Evolutionary conservation across 2,113 vertebrate genomes (phyloP), one percentile per base, ranked within the genome.

Genomic region (Anthoscopus minutus): DNA sequence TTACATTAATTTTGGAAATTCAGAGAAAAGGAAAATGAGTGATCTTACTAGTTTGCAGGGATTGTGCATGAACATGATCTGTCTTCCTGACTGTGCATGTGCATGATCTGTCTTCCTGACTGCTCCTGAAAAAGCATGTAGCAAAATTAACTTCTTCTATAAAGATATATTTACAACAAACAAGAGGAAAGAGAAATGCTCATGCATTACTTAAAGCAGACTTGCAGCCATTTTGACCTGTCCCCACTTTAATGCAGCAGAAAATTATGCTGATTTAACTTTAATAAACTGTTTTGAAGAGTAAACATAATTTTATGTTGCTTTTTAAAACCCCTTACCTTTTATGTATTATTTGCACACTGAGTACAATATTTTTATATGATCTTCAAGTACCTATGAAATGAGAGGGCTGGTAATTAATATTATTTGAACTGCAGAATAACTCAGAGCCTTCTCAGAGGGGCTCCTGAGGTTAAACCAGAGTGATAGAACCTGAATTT

Each of bases 221-320:
- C 76, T 88, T 94, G 37, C 74, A 89, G 33, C 50, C 70, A 30
- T 96, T 94, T 93, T 80, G 78, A 53, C 61, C 85, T 94, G 48
- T 85, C 45, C 30, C 18, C 4, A 12, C 42, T 69, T 72, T 56
- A 91, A 65, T 82, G 85, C 62, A 77, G 73, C 73, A 93, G 84
- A 85, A 94, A 92, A 88, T 77, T 7, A 79, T 38, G 25, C 50
- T 82, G 48, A 85, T 88, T 95, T 89, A 76, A 81, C 53, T 89
- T 89, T 7, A 86, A 79, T 81, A 70, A 76, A 71, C 27, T 72
- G 25, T 70, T 92, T 79, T 76, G 71, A 79, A 88, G 64, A 77
- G 71, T 82, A 91, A 79, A 31, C 20, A 60, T 48, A 21, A 23
- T 76, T 91, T 85, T 24, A 69, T 80, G 88, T 91, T 44, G 24